Base-by-base conservation (phyloP, 37 sponge, comb jelly and placozoan genomes). In the Cladorhizidae sp. region DNA sequence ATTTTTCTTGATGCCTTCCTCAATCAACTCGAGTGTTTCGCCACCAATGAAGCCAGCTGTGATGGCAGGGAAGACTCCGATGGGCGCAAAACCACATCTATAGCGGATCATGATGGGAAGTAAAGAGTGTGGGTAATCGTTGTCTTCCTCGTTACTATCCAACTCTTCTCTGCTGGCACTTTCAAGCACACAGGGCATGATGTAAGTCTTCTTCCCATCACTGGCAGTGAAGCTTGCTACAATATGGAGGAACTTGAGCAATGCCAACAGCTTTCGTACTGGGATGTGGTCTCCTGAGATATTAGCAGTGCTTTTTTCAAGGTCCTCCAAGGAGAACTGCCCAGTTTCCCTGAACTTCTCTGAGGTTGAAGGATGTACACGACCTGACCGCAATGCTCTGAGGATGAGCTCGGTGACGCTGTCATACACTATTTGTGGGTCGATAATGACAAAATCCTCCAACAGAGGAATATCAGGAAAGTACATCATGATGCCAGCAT, bases 401-500 rank as follows among this genome's bases (percentile, higher is more conserved):
- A 76, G 9, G 12, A 76, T 76, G 40, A 76, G 33, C n/a, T 58
- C 12, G 17, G 63, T 61, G 25, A 76, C 63, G 35, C 77, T 58
- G 43, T 58, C 63, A 21, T 52, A 76, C 17, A 76, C 28, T 1
- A 76, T 21, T 35, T 76, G 77, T 76, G 42, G 26, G n/a, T 76
- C 63, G 57, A 33, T 11, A 21, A 76, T 76, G n/a, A 76, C 63
- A 1, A 61, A 22, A 35, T 76, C 63, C 56, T 74, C 17, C 23
- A 76, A 23, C 40, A 3, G 63, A 17, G 40, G 42, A 39, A 76
- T 43, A 14, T 36, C n/a, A 2, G 61, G 63, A 25, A 40, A 76
- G 77, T 76, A 61, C 77, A 76, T 76, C 25, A 76, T 33, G 23
- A 58, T 8, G 2, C 77, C 77, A 12, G 54, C 63, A 42, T 39